Evolutionary conservation across 2,888 invertebrate genomes (phyloP), one percentile per base, ranked within the genome.

Genomic region (Melitaea athalia): DNA sequence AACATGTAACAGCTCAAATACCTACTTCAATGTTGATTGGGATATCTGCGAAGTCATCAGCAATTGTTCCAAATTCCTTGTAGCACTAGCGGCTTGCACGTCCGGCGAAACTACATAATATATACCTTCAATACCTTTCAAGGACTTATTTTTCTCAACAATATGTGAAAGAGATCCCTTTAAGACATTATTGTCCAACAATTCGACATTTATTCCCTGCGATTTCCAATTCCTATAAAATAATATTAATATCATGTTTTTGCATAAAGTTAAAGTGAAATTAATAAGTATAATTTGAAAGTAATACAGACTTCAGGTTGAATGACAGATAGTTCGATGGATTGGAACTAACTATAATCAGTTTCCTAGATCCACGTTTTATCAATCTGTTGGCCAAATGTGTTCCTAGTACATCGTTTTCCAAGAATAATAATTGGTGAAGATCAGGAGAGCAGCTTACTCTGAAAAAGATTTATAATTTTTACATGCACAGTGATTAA

Each of bases 361-460:
- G 63, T 52, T 80, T 83, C 50, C 61, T 84, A 1, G 82, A 85
- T 0, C 87, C 87, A 24, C 81, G 77, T 17, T 70, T 71, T 0
- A 85, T 74, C 3, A 88, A 73, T 68, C 73, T 78, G 5, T 84
- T 80, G 4, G 80, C 80, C 15, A 85, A 64, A 47, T 80, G 78
- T 8, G 82, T 43, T 12, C 82, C 81, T 12, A 81, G 70, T 0
- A 70, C 60, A 42, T 80, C 77, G 6, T 78, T 75, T 17, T 85
- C 82, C 55, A 80, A 77, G 14, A 87, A 12, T n/a, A 88, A 66
- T 0, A 86, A 38, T 7, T 84, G 84, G 7, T 72, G 74, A 7
- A 69, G 71, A 3, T 80, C 75, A 5, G 78, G 67, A 4, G 79
- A 73, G 64, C 78, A 79, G 7, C 24, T 68, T 0, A 85, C 63